Evolutionary conservation across 2,888 invertebrate genomes (phyloP).

Genomic region (Nebria brevicollis): DNA sequence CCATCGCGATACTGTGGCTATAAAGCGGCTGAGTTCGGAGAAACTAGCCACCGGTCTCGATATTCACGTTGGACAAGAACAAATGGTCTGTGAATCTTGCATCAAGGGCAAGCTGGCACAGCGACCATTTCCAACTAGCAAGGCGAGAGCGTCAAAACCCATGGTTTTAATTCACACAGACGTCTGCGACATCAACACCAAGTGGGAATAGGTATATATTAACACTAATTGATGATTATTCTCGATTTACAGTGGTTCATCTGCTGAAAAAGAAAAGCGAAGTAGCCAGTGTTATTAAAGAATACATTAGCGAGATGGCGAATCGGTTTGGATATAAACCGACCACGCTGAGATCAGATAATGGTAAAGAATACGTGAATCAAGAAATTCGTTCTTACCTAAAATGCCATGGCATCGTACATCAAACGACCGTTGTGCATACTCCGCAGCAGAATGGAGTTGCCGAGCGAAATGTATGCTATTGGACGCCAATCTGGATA

Average conservation of each 20-base stretch:
- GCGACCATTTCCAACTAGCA: slow-evolving; percentile 50
- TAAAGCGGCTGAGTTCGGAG: too few relatives aligned
- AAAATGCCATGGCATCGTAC: slow-evolving; percentile 51
- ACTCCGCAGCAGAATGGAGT: slow-evolving; percentile 11
- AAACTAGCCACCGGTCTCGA: too few relatives aligned
- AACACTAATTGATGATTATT: slow-evolving; percentile 55
- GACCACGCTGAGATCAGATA: slow-evolving; percentile 50
- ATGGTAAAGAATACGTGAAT: slow-evolving; percentile 52
- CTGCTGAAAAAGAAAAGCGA: slow-evolving; percentile 52
- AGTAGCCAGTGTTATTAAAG: slow-evolving; percentile 42
- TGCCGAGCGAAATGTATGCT: slow-evolving; percentile 24
- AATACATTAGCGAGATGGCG: slow-evolving; percentile 43
- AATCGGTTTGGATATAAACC: slow-evolving; percentile 46
- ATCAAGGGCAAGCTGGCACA: slow-evolving; percentile 51
- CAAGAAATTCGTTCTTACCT: slow-evolving; percentile 47
- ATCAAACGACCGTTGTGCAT: slow-evolving; percentile 42
- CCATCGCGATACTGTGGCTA: too few relatives aligned
- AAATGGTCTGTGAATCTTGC: slow-evolving; percentile 43
- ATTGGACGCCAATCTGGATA: slow-evolving; percentile 2
- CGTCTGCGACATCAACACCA: slow-evolving; percentile 52
- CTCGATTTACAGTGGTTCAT: slow-evolving; percentile 51
- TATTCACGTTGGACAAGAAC: neutral
- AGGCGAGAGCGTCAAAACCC: neutral
- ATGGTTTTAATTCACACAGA: slow-evolving; percentile 53
- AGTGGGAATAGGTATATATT: slow-evolving; percentile 52